These are phyloP conservation scores for Halcyon smyrnensis DNA, from an alignment of 2,797 vertebrate genomes.

Conservation along the genomic window DNA sequence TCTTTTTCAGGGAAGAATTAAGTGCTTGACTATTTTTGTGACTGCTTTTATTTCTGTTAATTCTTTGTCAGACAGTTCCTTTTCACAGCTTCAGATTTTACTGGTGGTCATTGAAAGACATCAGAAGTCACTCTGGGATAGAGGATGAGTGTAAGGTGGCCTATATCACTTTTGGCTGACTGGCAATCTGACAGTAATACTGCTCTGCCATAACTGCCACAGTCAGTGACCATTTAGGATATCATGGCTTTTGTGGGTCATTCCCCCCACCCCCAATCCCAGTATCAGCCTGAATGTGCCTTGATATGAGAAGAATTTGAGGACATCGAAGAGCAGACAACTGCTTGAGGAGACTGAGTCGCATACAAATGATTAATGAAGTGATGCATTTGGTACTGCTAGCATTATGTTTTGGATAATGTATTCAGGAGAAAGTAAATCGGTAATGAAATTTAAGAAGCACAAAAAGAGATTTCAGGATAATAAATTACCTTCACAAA, in stretches of 20 bases:
- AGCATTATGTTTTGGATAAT: not conserved
- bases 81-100: not conserved
- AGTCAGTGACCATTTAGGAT: not conserved
- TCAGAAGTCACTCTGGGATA: not conserved
- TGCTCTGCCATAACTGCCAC: not conserved
- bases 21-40: not conserved
- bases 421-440: conserved; percentile 22
- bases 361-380: conserved; percentile 8
- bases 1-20: not conserved
- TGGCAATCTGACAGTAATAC: not conserved
- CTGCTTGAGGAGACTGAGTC: not conserved
- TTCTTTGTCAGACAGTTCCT: not conserved
- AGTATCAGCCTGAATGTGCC: not conserved
- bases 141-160: not conserved
- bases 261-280: not conserved
- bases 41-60: not conserved
- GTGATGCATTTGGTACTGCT: not conserved
- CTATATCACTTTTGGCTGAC: not conserved
- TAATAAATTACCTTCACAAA: not conserved
- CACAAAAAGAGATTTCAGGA: not conserved
- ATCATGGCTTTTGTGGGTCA: not conserved
- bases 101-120: not conserved
- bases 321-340: not conserved
- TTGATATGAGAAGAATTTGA: not conserved
- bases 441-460: conserved; percentile 7